phyloP scores from a whole-genome alignment of 1,140 invertebrate species.

The Procambarus clarkii region DNA sequence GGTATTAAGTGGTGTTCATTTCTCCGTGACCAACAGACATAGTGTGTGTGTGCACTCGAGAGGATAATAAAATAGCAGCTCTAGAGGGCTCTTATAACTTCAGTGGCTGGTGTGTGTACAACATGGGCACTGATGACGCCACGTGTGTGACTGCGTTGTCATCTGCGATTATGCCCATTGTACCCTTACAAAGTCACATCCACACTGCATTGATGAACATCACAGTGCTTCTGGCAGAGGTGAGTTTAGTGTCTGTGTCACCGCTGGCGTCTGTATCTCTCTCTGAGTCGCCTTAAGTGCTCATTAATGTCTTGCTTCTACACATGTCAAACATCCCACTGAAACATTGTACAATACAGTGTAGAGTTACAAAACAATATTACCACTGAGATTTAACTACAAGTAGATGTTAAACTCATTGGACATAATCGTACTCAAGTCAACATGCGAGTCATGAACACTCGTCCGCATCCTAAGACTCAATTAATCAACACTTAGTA shows the following conservation, averaged over 20 bases:
- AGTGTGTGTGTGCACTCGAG: constrained; percentile 32
- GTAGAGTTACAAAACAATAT: no score
- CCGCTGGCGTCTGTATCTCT: no score
- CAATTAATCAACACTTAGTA: no score
- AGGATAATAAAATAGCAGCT: background rate
- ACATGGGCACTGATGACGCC: constrained; percentile 18
- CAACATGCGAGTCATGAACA: no score
- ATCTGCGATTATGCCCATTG: constrained; percentile 33
- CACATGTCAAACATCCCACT: no score
- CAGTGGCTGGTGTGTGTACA: constrained; percentile 39
- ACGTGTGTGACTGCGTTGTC: background rate
- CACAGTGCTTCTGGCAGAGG: constrained; percentile 39
- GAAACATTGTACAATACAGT: no score
- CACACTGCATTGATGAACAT: constrained; percentile 3
- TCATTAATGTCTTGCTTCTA: no score
- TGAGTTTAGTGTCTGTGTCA: background rate
- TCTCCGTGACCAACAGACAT: constrained; percentile 7
- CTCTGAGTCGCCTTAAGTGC: no score
- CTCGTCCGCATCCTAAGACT: no score
- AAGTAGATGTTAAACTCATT: no score
- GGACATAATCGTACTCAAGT: no score
- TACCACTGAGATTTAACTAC: no score
- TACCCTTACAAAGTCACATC: constrained; percentile 41
- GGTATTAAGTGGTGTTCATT: background rate
- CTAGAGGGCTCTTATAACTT: background rate